Base-by-base conservation (phyloP, 2,888 invertebrate species). In the Leptinotarsa rubiginosa region DNA sequence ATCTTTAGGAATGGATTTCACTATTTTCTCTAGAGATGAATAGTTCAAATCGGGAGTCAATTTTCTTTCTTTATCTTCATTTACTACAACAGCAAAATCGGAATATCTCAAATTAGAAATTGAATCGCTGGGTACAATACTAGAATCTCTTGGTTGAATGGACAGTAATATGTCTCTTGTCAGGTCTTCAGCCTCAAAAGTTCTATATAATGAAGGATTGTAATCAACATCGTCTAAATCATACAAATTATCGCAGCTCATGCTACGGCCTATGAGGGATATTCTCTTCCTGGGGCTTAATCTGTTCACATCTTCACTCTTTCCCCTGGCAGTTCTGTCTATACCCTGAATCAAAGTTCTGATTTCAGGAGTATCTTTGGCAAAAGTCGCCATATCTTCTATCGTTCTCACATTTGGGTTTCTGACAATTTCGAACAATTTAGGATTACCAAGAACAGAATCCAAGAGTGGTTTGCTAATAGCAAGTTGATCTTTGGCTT, bases 391-490 rank as follows among this genome's bases (percentile, higher is more conserved):
- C 73, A 79, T 75, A 41, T 75, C 75, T 72, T 86, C 85, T 5
- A 86, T 81, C 5, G 81, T 80, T 20, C 78, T 80, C 65, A 87
- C 72, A 20, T 79, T 81, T 1, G 85, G 83, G 72, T 86, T 81
- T 12, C 81, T 81, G 5, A 83, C 81, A 12, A 86, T 85, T 69
- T 83, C 79, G 62, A 85, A 82, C 50, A 87, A 74, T 75, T 84
- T 84, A 0, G 86, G 86, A 79, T 87, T 87, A 0, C 79, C 73
- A 50, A 85, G 79, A 10, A 87, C 86, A 0, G 87, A 87, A 66
- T 81, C 81, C 64, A 87, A 66, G 1, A 87, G 79, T 0, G 87
- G 87, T 75, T 86, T 87, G 78, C 84, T 88, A 67, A 87, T 87
- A 10, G 86, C 86, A 16, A 84, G 82, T 66, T 82, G 84, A 77